A percentile compares a stretch with the other conserved stretches of the same genome.
phyloP scores from a whole-genome alignment of 2,797 vertebrate genomes.

The Coregonus sp. region DNA sequence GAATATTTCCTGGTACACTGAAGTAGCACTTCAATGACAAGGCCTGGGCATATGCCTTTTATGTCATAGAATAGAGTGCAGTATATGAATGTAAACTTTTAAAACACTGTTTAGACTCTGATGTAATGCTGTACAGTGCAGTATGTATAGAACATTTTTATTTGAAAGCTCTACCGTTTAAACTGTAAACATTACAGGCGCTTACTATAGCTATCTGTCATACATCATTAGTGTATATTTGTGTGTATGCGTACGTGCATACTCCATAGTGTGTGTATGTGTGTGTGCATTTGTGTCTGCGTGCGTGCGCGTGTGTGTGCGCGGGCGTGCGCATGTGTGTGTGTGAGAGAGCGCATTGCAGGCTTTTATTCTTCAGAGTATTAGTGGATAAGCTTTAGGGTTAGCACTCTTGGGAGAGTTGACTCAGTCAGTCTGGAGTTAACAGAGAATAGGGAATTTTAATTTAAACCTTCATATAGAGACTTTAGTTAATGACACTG shows the following conservation, averaged over 20 bases:
- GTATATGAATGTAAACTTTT: constrained; percentile 1
- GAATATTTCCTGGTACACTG: not conserved
- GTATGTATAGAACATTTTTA: not conserved
- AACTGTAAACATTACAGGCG: not conserved
- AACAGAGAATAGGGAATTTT: not conserved
- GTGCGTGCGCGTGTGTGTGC: too few relatives aligned
- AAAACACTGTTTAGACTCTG: not conserved
- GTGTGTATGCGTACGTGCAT: too few relatives aligned
- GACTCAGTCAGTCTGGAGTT: not conserved
- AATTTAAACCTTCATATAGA: too few relatives aligned
- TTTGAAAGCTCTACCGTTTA: not conserved
- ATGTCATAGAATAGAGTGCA: not conserved
- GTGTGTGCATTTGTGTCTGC: too few relatives aligned
- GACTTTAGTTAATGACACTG: too few relatives aligned
- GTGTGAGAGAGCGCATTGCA: not conserved
- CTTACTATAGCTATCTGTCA: not conserved
- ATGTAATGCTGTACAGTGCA: not conserved
- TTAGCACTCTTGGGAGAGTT: too few relatives aligned
- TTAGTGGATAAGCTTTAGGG: not conserved
- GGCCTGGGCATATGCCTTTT: not conserved
- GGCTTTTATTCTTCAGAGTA: not conserved
- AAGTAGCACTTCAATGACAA: not conserved
- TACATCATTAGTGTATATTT: not conserved
- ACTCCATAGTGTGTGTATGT: too few relatives aligned
- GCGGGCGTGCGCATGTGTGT: too few relatives aligned